Evolutionary conservation across 2,888 invertebrate genomes (phyloP).

Genomic region (Nemoura dubitans): DNA sequence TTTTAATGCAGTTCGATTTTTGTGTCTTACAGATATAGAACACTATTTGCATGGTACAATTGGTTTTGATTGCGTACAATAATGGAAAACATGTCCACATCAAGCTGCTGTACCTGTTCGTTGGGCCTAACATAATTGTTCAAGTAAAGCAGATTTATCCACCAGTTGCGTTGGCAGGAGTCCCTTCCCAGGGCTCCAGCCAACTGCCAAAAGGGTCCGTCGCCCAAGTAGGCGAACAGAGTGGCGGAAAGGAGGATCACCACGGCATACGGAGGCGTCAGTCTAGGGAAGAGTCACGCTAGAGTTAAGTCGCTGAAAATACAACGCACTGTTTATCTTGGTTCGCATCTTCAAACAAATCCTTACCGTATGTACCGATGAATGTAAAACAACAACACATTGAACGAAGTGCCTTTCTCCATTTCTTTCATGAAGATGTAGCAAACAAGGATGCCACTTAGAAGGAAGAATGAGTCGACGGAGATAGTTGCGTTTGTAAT

Average conservation of each 20-base stretch:
- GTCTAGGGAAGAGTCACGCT: no score
- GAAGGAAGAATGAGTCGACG: constrained; percentile 72
- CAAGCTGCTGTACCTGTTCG: not conserved
- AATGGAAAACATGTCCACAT: no score
- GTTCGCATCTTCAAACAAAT: no score
- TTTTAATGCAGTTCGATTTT: no score
- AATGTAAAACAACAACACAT: constrained; percentile 59
- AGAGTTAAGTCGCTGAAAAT: no score
- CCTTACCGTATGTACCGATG: constrained; percentile 62
- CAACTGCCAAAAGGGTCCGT: constrained; percentile 61
- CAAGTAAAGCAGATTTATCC: constrained; percentile 62
- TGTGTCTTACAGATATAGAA: no score
- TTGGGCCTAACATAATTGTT: constrained; percentile 61
- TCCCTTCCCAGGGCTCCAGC: constrained; percentile 51
- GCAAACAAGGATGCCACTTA: constrained; percentile 68
- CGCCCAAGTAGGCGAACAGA: constrained; percentile 62
- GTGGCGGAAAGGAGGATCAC: constrained; percentile 64
- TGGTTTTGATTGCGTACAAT: no score
- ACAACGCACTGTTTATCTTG: no score
- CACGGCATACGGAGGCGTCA: constrained; percentile 66
- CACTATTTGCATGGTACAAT: no score
- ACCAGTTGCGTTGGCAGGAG: constrained; percentile 62
- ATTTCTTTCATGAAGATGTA: constrained; percentile 58
- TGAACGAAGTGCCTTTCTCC: constrained; percentile 57
- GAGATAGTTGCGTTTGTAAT: constrained; percentile 62